Evolutionary conservation across 1,140 invertebrate species (phyloP), one percentile per base, ranked within the genome.

Genomic region (Atta texana): DNA sequence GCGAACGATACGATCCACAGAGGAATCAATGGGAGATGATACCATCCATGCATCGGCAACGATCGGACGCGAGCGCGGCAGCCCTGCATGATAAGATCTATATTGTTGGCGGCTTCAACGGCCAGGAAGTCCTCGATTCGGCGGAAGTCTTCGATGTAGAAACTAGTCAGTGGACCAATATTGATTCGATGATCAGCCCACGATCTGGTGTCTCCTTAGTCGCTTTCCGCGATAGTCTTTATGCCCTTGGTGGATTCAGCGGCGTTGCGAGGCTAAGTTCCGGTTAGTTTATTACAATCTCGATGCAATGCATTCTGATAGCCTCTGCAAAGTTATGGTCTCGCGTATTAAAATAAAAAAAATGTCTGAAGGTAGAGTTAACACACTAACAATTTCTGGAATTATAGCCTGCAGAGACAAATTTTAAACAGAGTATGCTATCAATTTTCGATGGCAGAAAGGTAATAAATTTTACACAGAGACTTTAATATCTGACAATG

Each of bases 11-110:
- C 94, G 96, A 97, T 90, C 97, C 97, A 2, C 94, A 95, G 21
- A 96, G 96, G 77, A 97, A 98, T 91, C 97, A 97, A 92, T 99
- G 98, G 98, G 97, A 98, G 24, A 95, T 98, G 82, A 97, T 99
- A 31, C 96, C 97, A 0, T 96, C 97, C 0, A 98, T 99, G 98
- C 96, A 97, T 86, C 95, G 96, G 82, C 97, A 97, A 88, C 94
- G 98, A 63, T 98, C 98, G 24, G 98, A 98, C 92, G 98, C 98
- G 0, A 97, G 97, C 61, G 92, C 93, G 5, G 93, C 94, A 0
- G 87, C 88, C 0, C 74, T 95, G 89, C 74, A 92, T 14, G 90
- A 92, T 49, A 93, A 96, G 95, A 96, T 97, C 85, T 97, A 97
- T 92, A 96, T 97, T 44, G 97, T 97, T 66, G 97, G 97, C 28